Conservation (phyloP, 2,797 vertebrate genomes). For the Buceros bicornis region DNA sequence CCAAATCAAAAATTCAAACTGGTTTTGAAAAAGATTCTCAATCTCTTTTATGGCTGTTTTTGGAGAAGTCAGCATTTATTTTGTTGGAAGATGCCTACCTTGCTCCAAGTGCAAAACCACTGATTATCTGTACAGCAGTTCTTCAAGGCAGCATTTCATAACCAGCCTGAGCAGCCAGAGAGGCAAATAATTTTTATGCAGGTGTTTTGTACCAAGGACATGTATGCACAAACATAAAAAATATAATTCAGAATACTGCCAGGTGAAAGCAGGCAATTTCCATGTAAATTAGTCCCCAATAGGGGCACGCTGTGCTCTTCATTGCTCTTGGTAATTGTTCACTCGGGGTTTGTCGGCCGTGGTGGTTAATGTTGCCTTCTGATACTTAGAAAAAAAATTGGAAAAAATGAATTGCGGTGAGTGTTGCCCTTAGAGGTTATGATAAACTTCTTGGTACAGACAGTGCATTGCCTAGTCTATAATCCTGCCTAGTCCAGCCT, state of each 20-base stretch:
- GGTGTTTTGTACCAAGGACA: constrained; percentile 53
- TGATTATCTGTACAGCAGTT: background rate
- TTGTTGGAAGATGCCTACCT: background rate
- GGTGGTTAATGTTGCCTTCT: constrained; percentile 36
- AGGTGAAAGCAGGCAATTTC: constrained; percentile 67
- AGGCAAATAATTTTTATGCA: constrained; percentile 18
- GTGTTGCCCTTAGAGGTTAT: background rate
- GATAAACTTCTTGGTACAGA: background rate
- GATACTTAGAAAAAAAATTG: background rate
- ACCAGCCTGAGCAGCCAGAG: background rate
- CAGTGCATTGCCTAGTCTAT: background rate
- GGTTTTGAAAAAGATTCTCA: background rate
- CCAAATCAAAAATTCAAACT: background rate
- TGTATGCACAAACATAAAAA: constrained; percentile 34
- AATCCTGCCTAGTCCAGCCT: background rate
- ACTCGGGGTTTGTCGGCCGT: constrained; percentile 9
- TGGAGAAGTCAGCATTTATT: background rate
- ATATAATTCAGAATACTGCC: constrained; percentile 32
- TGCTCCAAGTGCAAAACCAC: background rate
- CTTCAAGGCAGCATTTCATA: background rate
- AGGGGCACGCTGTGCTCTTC: constrained; percentile 23
- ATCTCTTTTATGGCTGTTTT: background rate
- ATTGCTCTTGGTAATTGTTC: constrained; percentile 46
- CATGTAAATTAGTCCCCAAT: constrained; percentile 59
- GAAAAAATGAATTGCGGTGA: constrained; percentile 11